Conservation (phyloP, 1,140 invertebrate species). For the Latrodectus geometricus region DNA sequence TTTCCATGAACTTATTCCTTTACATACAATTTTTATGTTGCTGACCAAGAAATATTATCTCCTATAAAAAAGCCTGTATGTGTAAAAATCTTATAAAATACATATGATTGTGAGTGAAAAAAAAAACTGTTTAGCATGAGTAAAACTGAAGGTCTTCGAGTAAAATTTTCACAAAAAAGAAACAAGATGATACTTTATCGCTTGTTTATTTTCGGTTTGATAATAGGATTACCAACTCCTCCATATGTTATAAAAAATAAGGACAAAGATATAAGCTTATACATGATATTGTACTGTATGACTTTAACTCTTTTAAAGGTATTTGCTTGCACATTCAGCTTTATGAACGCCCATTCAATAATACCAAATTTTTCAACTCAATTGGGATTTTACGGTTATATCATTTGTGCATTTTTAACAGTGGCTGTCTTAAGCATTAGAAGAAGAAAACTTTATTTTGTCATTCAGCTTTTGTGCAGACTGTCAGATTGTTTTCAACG, state of each 20-base stretch:
- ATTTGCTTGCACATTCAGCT: not conserved
- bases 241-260: not conserved
- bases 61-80: too few species aligned
- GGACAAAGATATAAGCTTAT: not conserved
- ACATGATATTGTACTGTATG: not conserved
- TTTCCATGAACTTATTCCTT: too few species aligned
- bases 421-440: not conserved
- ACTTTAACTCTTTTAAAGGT: not conserved
- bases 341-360: not conserved
- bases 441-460: not conserved
- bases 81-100: too few species aligned
- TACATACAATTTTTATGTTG: too few species aligned
- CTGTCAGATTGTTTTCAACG: not conserved
- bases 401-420: not conserved
- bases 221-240: not conserved
- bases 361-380: not conserved
- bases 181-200: too few species aligned
- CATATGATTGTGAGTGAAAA: too few species aligned
- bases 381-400: not conserved
- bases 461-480: not conserved
- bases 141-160: too few species aligned
- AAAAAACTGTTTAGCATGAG: too few species aligned
- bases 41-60: too few species aligned
- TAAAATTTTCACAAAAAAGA: too few species aligned
- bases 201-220: not conserved